phyloP scores from a whole-genome alignment of 2,797 vertebrate species.

The Rhabdophis nuchalis region DNA sequence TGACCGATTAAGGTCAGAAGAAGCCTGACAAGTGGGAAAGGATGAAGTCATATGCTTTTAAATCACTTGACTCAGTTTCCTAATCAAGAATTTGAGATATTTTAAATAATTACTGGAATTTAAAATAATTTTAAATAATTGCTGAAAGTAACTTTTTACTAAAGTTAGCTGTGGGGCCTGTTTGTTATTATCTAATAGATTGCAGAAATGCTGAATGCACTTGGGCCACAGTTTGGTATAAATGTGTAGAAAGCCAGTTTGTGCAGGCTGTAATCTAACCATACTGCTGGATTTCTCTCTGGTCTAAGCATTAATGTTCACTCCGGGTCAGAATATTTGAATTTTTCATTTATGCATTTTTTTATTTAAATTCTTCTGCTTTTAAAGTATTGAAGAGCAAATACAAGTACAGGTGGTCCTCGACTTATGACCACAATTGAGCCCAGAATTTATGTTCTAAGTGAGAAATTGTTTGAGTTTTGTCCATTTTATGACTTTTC shows the following conservation, averaged over 20 bases:
- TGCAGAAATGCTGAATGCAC: background rate
- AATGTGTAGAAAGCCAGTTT: background rate
- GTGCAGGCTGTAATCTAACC: background rate
- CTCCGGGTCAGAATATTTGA: background rate
- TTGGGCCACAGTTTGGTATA: background rate
- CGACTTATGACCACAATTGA: background rate
- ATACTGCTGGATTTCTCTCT: background rate
- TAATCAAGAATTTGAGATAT: conserved; percentile 47
- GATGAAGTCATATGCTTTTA: background rate
- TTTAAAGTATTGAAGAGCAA: background rate
- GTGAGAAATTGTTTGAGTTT: background rate
- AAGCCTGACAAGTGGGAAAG: background rate
- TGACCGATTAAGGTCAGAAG: conserved; percentile 15
- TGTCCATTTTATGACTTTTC: background rate
- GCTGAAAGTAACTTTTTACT: background rate
- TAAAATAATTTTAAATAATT: conserved; percentile 24
- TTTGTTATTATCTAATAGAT: background rate
- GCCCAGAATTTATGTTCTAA: background rate
- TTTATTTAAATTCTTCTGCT: too few species aligned
- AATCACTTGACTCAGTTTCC: background rate
- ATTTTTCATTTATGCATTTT: background rate
- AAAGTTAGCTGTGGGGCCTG: background rate
- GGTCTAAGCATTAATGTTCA: background rate
- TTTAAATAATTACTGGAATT: conserved; percentile 39
- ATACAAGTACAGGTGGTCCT: background rate